phyloP scores from a whole-genome alignment of 2,113 vertebrate species.

The Pantherophis guttatus region DNA sequence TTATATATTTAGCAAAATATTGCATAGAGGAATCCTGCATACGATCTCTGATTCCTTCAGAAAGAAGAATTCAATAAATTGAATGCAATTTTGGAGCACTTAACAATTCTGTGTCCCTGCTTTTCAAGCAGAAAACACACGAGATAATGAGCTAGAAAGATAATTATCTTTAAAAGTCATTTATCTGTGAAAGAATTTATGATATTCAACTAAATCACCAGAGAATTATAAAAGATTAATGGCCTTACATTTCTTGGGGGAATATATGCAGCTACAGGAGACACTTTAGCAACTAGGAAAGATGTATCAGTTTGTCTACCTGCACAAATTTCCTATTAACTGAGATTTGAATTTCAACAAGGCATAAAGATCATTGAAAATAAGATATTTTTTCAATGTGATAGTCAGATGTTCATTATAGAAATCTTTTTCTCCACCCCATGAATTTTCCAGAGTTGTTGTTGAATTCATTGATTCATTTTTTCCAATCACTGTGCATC shows the following conservation, averaged over 20 bases:
- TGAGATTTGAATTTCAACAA: background rate
- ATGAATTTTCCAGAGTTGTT: background rate
- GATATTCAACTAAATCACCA: conserved; percentile 1
- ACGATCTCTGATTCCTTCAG: background rate
- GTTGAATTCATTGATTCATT: background rate
- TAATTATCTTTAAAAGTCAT: conserved; percentile 17
- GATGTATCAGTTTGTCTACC: background rate
- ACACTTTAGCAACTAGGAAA: background rate
- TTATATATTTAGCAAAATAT: background rate
- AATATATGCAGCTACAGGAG: background rate
- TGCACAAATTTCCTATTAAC: conserved; percentile 16
- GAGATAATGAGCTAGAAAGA: background rate
- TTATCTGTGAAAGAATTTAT: conserved; percentile 24
- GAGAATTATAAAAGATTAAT: conserved; percentile 31
- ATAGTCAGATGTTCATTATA: background rate
- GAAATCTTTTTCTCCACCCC: background rate
- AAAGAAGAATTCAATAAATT: conserved; percentile 33
- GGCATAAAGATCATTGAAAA: background rate
- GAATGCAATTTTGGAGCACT: conserved; percentile 26
- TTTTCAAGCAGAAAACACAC: conserved; percentile 34
- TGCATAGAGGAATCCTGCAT: background rate
- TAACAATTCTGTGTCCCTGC: conserved; percentile 3
- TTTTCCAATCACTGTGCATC: background rate
- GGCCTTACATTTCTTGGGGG: conserved; percentile 4
- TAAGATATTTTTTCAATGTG: background rate